A percentile compares a stretch with the other conserved stretches of the same genome.
These are phyloP conservation scores for Dendrocincla fuliginosa DNA, from an alignment of 2,797 vertebrate genomes.

Conservation along the genomic window DNA sequence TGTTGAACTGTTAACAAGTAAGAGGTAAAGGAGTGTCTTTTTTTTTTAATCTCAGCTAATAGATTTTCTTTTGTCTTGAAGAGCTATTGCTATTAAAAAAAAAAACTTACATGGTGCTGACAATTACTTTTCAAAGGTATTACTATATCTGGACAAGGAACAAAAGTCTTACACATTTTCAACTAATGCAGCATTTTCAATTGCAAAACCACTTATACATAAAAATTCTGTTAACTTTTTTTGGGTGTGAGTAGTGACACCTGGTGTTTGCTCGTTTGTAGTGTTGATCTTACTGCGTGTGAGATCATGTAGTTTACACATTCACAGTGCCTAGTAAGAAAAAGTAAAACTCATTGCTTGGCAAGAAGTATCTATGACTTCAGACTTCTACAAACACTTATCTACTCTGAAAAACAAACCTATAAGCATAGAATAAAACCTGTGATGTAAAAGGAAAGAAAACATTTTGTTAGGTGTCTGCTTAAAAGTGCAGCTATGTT, in stretches of 20 bases:
- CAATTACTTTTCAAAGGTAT: not conserved
- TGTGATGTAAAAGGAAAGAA: too few relatives aligned
- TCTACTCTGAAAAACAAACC: too few relatives aligned
- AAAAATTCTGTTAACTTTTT: not conserved
- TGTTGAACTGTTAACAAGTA: not conserved
- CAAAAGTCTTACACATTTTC: not conserved
- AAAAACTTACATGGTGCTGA: not conserved
- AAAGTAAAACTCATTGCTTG: too few relatives aligned
- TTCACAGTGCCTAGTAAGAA: not conserved
- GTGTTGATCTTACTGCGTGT: not conserved
- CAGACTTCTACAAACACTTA: too few relatives aligned
- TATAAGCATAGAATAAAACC: too few relatives aligned
- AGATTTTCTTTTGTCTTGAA: not conserved
- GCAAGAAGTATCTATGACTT: too few relatives aligned
- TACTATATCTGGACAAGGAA: not conserved
- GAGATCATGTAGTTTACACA: not conserved
- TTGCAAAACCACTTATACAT: not conserved
- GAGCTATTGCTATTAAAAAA: not conserved
- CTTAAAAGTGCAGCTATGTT: not conserved
- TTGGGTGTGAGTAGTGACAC: conserved; percentile 13
- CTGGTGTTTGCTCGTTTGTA: conserved; percentile 31
- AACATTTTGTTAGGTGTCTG: not conserved
- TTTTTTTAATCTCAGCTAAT: not conserved
- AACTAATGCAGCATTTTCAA: not conserved
- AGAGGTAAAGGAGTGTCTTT: not conserved